Conservation (phyloP, 2,888 invertebrate genomes). For the Monopis laevigella region DNA sequence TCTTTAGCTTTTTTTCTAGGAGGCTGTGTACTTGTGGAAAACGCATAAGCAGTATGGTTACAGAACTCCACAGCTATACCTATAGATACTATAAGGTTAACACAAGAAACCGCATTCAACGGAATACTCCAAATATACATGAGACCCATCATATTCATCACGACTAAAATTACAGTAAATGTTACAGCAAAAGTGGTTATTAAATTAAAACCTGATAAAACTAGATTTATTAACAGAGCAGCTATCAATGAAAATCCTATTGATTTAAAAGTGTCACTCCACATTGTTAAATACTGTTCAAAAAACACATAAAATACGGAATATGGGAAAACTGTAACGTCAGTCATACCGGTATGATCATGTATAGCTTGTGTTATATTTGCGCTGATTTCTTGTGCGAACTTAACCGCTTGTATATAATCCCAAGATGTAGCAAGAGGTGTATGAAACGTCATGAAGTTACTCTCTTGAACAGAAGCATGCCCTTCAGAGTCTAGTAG, state of each 20-base stretch:
- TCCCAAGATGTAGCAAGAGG: conserved; percentile 82
- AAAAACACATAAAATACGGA: conserved; percentile 94
- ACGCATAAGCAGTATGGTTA: conserved; percentile 85
- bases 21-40: conserved; percentile 42
- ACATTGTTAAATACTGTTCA: conserved; percentile 93
- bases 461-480: conserved; percentile 72
- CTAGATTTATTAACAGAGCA: conserved; percentile 75
- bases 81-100: conserved; percentile 95
- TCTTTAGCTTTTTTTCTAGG: conserved; percentile 73
- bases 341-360: conserved; percentile 37
- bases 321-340: conserved; percentile 87
- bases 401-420: conserved; percentile 81
- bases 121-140: conserved; percentile 94
- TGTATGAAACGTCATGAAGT: conserved; percentile 92
- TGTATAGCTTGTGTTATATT: conserved; percentile 77
- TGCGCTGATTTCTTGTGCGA: conserved; percentile 77
- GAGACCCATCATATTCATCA: conserved; percentile 85
- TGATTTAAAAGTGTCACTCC: conserved; percentile 74
- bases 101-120: conserved; percentile 92
- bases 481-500: conserved; percentile 64
- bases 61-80: conserved; percentile 97
- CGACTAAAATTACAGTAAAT: conserved; percentile 78
- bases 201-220: conserved; percentile 79
- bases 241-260: conserved; percentile 75
- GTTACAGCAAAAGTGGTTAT: conserved; percentile 80